A percentile compares a stretch with the other conserved stretches of the same genome.
Evolutionary conservation across 2,797 vertebrate species (phyloP).

Genomic region (Aulostomus chinensis): DNA sequence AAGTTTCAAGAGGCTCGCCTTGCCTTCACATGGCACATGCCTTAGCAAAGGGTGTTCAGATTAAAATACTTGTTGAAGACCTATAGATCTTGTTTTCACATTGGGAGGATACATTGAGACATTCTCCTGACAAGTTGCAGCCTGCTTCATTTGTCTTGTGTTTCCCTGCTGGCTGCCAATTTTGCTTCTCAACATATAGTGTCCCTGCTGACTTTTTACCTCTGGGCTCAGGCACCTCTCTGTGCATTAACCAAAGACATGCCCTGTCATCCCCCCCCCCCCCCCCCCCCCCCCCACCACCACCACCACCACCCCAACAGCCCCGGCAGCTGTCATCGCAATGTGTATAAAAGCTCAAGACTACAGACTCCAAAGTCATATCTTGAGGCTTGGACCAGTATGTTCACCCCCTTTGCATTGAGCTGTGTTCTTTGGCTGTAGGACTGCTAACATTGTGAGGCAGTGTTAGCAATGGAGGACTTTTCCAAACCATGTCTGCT

Average conservation of each 20-base stretch:
- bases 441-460: slow-evolving; percentile 22
- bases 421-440: slow-evolving; percentile 41
- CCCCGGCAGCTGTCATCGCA: slow-evolving; percentile 20
- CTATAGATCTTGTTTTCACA: slow-evolving; percentile 47
- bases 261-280: slow-evolving; percentile 20
- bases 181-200: slow-evolving; percentile 26
- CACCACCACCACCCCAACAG: slow-evolving; percentile 20
- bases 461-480: slow-evolving; percentile 17
- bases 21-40: slow-evolving; percentile 47
- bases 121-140: slow-evolving; percentile 63
- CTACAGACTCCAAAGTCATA: slow-evolving; percentile 32
- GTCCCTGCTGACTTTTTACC: slow-evolving; percentile 36
- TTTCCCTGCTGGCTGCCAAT: slow-evolving; percentile 36
- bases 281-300: too few relatives aligned
- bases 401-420: slow-evolving; percentile 11
- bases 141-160: slow-evolving; percentile 50
- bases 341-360: slow-evolving; percentile 20
- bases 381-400: slow-evolving; percentile 16
- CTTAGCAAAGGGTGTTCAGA: slow-evolving; percentile 61
- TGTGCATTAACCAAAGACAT: slow-evolving; percentile 15
- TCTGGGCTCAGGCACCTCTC: slow-evolving; percentile 29
- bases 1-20: slow-evolving; percentile 17
- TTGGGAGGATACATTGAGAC: slow-evolving; percentile 18
- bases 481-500: too few relatives aligned
- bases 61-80: slow-evolving; percentile 35